A percentile compares a stretch with the other conserved stretches of the same genome.
Conservation (phyloP, 2,113 vertebrate genomes). For the Anolis carolinensis region DNA sequence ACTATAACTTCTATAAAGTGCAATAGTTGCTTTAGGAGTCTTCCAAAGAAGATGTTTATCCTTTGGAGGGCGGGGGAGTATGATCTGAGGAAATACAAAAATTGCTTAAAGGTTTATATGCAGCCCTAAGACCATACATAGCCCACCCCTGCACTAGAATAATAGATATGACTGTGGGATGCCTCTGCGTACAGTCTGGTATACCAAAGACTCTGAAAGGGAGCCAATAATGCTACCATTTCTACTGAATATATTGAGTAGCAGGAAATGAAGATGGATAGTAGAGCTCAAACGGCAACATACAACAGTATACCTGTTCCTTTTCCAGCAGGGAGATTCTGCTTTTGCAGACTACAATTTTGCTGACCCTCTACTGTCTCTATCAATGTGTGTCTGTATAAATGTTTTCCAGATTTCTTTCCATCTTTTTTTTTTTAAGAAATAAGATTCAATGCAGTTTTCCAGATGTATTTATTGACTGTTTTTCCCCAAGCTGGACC, state of each 20-base stretch:
- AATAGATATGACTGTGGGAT: background rate
- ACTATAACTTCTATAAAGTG: no score
- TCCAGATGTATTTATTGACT: conserved; percentile 21
- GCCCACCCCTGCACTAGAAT: background rate
- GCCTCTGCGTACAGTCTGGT: background rate
- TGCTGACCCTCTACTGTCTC: background rate
- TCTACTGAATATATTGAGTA: background rate
- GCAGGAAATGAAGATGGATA: background rate
- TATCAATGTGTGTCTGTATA: background rate
- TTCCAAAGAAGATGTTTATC: no score
- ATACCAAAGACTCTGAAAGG: background rate
- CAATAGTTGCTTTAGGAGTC: no score
- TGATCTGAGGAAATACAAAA: no score
- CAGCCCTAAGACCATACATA: no score
- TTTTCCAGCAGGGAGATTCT: background rate
- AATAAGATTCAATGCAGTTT: conserved; percentile 19
- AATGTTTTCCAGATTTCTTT: conserved; percentile 13
- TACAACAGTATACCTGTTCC: background rate
- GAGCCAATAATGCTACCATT: no score
- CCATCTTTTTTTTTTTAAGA: background rate
- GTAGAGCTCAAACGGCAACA: background rate
- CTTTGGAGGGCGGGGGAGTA: no score
- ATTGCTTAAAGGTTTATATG: no score
- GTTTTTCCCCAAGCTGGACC: conserved; percentile 1
- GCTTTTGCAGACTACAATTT: background rate